Evolutionary conservation across 2,113 vertebrate species (phyloP), one percentile per base, ranked within the genome.

Genomic region (Noturus placidus): DNA sequence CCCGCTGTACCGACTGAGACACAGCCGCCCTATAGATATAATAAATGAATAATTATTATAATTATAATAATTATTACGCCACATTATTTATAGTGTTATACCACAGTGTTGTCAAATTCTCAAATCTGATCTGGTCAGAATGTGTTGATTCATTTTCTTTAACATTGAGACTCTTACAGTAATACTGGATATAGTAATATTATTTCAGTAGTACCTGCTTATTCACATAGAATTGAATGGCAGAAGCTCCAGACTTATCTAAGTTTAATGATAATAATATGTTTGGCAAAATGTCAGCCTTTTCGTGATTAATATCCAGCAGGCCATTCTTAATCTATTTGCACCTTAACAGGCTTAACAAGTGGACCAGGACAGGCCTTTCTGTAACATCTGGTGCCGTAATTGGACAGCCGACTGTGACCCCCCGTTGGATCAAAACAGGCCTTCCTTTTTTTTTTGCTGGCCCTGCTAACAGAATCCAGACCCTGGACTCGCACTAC

Each of bases 401-500:
- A 91, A 91, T 91, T 91, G 87, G 88, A 88, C 46, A 82, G 76
- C 70, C 67, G 57, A 59, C 22, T 82, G 77, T 78, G 87, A 91
- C 90, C 90, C 70, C 77, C 84, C 52, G 56, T 87, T 88, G 83
- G 54, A 88, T 83, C 72, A 35, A 89, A 88, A 88, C 80, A 50
- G 67, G 69, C 87, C 84, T 54, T 81, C 80, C 76, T 76, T 76
- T 76, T 76, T 74, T 91, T 91, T 84, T 91, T 89, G 80, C 84
- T 65, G 86, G 84, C 57, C 84, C 50, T 42, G 69, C 90, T 89
- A 91, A 91, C 88, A 83, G 87, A 89, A 88, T 91, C 88, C 90
- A 91, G 90, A 91, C 88, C 87, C 88, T 27, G 69, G 67, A 85
- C 87, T 69, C 52, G 67, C 78, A 61, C 46, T 78, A 59, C 33